Conservation (phyloP, 2,113 vertebrate species). For the Otis tarda region DNA sequence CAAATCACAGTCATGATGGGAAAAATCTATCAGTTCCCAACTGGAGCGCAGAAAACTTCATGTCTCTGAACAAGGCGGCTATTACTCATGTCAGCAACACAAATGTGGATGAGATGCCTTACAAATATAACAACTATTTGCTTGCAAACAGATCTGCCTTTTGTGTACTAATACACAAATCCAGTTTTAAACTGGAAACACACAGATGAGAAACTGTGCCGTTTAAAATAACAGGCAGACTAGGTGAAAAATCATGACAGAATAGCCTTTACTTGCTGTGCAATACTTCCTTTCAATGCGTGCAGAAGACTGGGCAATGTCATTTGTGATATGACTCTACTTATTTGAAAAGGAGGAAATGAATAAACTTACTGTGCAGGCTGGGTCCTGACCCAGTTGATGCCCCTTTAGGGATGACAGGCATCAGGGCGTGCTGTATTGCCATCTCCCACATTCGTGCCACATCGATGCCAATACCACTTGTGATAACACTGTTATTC, state of each 20-base stretch:
- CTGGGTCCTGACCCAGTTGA: slow-evolving; percentile 76
- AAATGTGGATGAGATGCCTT: not conserved
- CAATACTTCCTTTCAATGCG: not conserved
- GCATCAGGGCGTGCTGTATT: slow-evolving; percentile 95
- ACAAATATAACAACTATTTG: not conserved
- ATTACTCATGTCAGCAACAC: not conserved
- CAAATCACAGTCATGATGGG: not conserved
- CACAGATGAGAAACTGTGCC: not conserved
- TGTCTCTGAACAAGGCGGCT: not conserved
- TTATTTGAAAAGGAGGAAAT: not conserved
- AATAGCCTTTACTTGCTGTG: not conserved
- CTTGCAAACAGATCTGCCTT: not conserved
- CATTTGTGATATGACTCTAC: not conserved
- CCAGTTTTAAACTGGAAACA: not conserved
- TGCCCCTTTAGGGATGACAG: slow-evolving; percentile 88
- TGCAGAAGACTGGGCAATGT: not conserved
- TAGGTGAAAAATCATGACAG: not conserved
- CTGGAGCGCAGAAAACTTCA: not conserved
- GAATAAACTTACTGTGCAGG: slow-evolving; percentile 84
- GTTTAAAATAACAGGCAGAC: not conserved
- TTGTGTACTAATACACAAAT: not conserved
- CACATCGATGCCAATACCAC: slow-evolving; percentile 86
- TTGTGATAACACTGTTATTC: slow-evolving; percentile 79
- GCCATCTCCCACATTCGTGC: slow-evolving; percentile 96
- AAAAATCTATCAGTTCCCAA: not conserved